These are phyloP conservation scores for Cryptocephalus moraei DNA, from an alignment of 2,888 invertebrate species.

Conservation along the genomic window DNA sequence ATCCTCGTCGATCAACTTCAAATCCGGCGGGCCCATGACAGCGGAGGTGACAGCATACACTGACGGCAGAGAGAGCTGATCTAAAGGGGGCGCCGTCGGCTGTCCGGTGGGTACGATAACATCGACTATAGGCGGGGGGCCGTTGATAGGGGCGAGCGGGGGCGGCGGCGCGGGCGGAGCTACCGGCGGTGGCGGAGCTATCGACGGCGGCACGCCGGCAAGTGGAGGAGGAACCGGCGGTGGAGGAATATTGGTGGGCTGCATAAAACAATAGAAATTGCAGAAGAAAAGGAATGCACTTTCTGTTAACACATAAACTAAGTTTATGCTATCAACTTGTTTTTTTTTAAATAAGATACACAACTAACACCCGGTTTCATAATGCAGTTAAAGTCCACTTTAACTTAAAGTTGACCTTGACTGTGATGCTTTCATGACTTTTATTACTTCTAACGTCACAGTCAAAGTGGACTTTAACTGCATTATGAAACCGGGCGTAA, in stretches of 20 bases:
- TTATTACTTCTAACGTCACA: no score
- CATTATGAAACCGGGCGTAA: no score
- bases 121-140: conserved; percentile 24
- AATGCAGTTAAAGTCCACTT: no score
- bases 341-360: no score
- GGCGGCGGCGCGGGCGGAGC: conserved; percentile 20
- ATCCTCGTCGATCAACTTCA: no score
- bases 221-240: conserved; percentile 25
- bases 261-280: conserved; percentile 33
- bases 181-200: conserved; percentile 11
- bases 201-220: conserved; percentile 10
- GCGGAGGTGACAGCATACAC: conserved; percentile 11
- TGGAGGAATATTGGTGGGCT: conserved; percentile 28
- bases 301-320: no score
- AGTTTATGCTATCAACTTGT: no score
- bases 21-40: neutral
- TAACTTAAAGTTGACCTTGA: no score
- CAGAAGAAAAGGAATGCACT: no score
- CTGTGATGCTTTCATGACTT: no score
- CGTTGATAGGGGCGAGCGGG: conserved; percentile 20
- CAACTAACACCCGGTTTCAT: no score
- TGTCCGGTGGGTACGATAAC: conserved; percentile 19
- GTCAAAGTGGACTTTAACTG: no score
- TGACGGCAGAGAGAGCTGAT: conserved; percentile 27
- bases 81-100: conserved; percentile 24